phyloP scores from a whole-genome alignment of 2,797 vertebrate genomes.

The Chelon labrosus region DNA sequence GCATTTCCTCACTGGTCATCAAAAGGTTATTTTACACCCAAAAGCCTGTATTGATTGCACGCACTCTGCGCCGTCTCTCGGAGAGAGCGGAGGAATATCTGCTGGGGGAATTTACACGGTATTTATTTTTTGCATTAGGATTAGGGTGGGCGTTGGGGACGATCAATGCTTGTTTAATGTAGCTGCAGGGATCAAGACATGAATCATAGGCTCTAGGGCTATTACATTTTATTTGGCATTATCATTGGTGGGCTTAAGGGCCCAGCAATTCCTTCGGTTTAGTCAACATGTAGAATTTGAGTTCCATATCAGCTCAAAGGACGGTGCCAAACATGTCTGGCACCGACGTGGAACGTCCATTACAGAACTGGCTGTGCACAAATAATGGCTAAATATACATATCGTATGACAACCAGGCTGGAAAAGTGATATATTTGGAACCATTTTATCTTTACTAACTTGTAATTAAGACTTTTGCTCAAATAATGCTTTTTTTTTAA shows the following conservation, averaged over 20 bases:
- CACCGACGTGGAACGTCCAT: conserved; percentile 26
- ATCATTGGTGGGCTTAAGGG: conserved; percentile 68
- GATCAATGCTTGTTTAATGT: conserved; percentile 84
- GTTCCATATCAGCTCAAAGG: conserved; percentile 23
- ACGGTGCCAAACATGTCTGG: conserved; percentile 41
- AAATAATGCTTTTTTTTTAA: too few relatives aligned
- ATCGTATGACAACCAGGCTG: conserved; percentile 27
- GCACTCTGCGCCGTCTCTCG: conserved; percentile 77
- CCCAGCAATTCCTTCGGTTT: conserved; percentile 42
- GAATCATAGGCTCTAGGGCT: conserved; percentile 74
- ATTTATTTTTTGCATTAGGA: conserved; percentile 86
- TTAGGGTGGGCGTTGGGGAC: conserved; percentile 76
- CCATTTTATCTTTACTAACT: background rate
- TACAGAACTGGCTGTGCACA: conserved; percentile 34
- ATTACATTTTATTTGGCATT: conserved; percentile 76
- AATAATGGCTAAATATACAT: conserved; percentile 42
- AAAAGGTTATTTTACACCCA: conserved; percentile 96
- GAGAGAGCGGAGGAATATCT: conserved; percentile 69
- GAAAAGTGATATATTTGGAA: conserved; percentile 7
- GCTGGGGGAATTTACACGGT: conserved; percentile 80
- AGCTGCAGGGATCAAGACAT: conserved; percentile 77
- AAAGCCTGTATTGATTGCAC: conserved; percentile 91
- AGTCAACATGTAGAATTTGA: conserved; percentile 62
- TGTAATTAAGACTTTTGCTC: too few relatives aligned
- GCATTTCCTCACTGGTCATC: conserved; percentile 90